A percentile compares a stretch with the other conserved stretches of the same genome.
phyloP scores from a whole-genome alignment of 2,888 invertebrate species.

The Empis livida region DNA sequence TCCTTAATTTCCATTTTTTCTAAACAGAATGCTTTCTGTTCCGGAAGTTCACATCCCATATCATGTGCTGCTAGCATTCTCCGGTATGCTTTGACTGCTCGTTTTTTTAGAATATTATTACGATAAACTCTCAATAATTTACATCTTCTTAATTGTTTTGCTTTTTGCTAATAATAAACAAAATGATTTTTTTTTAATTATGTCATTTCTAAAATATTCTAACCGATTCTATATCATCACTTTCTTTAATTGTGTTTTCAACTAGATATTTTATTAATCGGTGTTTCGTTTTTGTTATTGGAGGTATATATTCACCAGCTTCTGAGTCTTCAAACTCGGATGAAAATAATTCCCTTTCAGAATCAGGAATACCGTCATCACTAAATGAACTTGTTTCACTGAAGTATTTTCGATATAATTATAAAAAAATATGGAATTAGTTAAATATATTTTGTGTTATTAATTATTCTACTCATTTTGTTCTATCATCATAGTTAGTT shows the following conservation, averaged over 20 bases:
- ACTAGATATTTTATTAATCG: not conserved
- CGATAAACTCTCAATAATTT: not conserved
- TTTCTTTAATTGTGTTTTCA: not conserved
- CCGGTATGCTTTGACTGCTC: constrained; percentile 4
- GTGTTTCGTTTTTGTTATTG: constrained; percentile 4
- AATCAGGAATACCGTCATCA: constrained; percentile 6
- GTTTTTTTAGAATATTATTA: constrained; percentile 2
- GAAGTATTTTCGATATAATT: too few relatives aligned
- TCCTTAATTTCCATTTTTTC: constrained; percentile 7
- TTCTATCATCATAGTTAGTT: too few relatives aligned
- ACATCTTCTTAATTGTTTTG: not conserved
- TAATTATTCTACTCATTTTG: too few relatives aligned
- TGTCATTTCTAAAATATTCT: not conserved
- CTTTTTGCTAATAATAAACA: not conserved
- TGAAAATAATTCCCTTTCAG: constrained; percentile 7
- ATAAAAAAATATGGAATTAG: too few relatives aligned
- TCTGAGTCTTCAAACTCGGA: constrained; percentile 2
- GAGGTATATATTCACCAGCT: constrained; percentile 5
- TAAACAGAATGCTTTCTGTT: constrained; percentile 5
- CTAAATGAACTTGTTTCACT: constrained; percentile 7
- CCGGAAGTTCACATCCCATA: not conserved
- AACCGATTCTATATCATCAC: constrained; percentile 1
- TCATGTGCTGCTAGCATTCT: not conserved
- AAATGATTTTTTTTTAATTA: not conserved
- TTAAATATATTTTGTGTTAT: too few relatives aligned